These are phyloP conservation scores for Philotrypesis tridentata DNA, from an alignment of 1,140 invertebrate genomes.

Conservation along the genomic window DNA sequence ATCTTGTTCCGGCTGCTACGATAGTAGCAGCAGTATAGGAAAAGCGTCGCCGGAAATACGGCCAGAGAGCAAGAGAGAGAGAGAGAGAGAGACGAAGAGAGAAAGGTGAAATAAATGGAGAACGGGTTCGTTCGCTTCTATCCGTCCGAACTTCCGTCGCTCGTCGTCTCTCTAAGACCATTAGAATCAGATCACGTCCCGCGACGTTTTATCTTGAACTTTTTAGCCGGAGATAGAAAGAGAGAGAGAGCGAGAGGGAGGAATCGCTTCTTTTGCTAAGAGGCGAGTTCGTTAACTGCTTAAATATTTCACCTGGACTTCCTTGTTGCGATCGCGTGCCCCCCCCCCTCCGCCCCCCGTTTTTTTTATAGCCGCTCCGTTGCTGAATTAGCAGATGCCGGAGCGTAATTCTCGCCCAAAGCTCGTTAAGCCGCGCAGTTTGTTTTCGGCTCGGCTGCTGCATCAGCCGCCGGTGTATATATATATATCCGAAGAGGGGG, in stretches of 20 bases:
- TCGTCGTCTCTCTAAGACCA: background rate
- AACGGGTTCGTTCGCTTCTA: background rate
- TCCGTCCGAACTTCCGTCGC: background rate
- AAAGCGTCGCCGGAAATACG: conserved; percentile 4
- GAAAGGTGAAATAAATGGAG: conserved; percentile 10
- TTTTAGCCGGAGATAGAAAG: too few species aligned
- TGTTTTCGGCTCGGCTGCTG: background rate
- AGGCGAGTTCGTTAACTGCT: conserved; percentile 17
- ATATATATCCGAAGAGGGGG: too few species aligned
- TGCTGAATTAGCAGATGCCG: background rate
- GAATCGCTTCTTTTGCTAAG: background rate
- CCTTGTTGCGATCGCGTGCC: background rate
- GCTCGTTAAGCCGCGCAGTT: background rate
- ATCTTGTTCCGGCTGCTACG: background rate
- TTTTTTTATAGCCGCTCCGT: conserved; percentile 8
- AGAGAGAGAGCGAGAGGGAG: too few species aligned
- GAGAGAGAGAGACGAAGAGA: too few species aligned
- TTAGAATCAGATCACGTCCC: conserved; percentile 36
- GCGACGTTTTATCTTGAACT: background rate
- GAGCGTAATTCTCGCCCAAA: background rate
- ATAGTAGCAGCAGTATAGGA: background rate
- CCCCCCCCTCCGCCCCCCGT: too few species aligned
- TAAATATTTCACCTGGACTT: conserved; percentile 21
- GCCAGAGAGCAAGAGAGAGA: too few species aligned
- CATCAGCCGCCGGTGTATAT: too few species aligned